A percentile compares a stretch with the other conserved stretches of the same genome.
These are phyloP conservation scores for Sebastes goodei DNA, from an alignment of 2,797 vertebrate genomes.

Conservation along the genomic window DNA sequence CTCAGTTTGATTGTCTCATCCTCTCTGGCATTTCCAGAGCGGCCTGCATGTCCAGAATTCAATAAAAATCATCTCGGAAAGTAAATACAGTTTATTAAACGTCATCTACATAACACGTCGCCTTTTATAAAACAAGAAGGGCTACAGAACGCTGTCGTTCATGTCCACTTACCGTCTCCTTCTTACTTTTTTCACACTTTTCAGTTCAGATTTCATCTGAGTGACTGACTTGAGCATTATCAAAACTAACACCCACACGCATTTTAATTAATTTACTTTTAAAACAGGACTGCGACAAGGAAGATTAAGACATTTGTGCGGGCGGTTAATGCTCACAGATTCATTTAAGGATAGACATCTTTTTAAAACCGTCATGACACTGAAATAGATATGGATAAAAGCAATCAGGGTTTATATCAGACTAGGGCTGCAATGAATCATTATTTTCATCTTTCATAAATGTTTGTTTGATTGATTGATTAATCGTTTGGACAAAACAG, in stretches of 20 bases:
- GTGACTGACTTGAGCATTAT: neutral
- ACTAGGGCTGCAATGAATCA: neutral
- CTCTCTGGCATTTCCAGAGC: neutral
- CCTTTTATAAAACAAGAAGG: neutral
- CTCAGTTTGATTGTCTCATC: neutral
- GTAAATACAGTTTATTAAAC: neutral
- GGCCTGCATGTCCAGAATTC: neutral
- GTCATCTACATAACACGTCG: neutral
- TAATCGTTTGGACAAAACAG: neutral
- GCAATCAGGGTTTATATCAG: neutral
- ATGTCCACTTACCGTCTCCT: neutral
- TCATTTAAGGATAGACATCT: neutral
- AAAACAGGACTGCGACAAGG: neutral
- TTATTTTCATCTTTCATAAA: neutral
- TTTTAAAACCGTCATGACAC: neutral
- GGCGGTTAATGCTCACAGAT: neutral
- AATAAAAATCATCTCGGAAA: neutral
- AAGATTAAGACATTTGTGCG: neutral
- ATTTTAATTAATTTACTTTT: neutral
- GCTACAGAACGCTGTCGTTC: neutral
- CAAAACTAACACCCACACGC: neutral
- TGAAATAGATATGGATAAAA: conserved; percentile 1
- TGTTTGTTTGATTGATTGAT: neutral
- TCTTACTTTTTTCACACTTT: neutral
- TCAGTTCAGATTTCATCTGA: neutral